A percentile compares a stretch with the other conserved stretches of the same genome.
phyloP scores from a whole-genome alignment of 2,797 vertebrate genomes.

The Rhadinocentrus ornatus region DNA sequence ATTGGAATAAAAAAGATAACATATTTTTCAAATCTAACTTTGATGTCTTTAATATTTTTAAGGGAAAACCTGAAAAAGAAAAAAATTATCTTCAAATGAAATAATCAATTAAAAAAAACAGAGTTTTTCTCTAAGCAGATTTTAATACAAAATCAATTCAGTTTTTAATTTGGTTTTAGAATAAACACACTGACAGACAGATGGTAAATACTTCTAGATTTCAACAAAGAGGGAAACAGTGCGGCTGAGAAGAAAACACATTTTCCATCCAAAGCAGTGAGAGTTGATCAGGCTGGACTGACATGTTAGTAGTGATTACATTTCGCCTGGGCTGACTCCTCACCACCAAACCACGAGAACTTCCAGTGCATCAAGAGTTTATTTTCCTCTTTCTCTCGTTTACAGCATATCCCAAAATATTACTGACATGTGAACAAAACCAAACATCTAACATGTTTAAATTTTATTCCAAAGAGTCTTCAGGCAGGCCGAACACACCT shows the following conservation, averaged over 20 bases:
- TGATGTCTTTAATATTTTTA: no score
- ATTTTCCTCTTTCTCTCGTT: conserved; percentile 31
- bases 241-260: conserved; percentile 18
- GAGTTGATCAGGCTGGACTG: conserved; percentile 46
- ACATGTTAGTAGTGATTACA: conserved; percentile 54
- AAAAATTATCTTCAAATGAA: not conserved
- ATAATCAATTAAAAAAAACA: not conserved
- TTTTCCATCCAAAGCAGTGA: conserved; percentile 42
- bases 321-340: conserved; percentile 34
- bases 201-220: conserved; percentile 16
- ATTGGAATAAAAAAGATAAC: not conserved
- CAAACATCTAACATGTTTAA: not conserved
- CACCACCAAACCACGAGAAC: conserved; percentile 50
- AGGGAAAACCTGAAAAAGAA: not conserved
- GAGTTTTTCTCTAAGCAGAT: not conserved
- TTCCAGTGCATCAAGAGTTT: conserved; percentile 34
- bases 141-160: not conserved
- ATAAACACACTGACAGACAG: conserved; percentile 41
- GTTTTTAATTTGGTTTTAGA: conserved; percentile 10
- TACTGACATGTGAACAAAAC: conserved; percentile 6
- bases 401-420: conserved; percentile 22
- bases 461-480: not conserved
- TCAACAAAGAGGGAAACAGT: conserved; percentile 20
- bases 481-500: not conserved
- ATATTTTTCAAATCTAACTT: not conserved